These are phyloP conservation scores for Ladona fulva DNA, from an alignment of 1,140 invertebrate species.

Conservation along the genomic window DNA sequence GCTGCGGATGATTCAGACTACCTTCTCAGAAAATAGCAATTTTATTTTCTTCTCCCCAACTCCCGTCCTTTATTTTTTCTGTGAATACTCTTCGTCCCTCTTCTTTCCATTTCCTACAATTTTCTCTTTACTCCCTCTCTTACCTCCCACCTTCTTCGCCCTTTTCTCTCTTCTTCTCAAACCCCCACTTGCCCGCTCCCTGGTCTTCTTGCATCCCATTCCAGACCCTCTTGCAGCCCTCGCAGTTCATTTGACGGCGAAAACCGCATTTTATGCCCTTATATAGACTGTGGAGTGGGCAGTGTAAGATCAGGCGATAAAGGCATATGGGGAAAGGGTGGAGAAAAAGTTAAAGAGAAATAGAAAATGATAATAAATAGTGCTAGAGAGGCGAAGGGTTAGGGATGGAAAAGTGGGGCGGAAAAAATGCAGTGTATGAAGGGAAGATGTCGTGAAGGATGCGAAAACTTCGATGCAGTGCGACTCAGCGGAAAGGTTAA, in stretches of 20 bases:
- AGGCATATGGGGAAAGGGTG: background rate
- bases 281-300: background rate
- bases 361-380: background rate
- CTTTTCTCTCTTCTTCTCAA: background rate
- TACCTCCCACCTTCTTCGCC: background rate
- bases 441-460: too few species aligned
- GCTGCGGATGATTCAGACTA: too few species aligned
- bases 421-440: background rate
- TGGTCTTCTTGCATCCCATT: background rate
- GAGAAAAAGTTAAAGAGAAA: background rate
- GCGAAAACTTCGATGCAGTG: too few species aligned
- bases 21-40: too few species aligned
- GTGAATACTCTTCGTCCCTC: too few species aligned
- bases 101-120: background rate
- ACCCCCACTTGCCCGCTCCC: background rate
- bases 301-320: background rate
- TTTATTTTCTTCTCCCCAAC: too few species aligned
- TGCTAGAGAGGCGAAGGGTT: background rate
- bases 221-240: background rate
- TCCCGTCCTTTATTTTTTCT: too few species aligned
- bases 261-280: slow-evolving; percentile 5
- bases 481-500: too few species aligned
- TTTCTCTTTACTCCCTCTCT: background rate
- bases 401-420: background rate
- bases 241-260: background rate